Percentiles rank a stretch among this genome's conserved stretches.
Conservation (phyloP, 2,113 vertebrate species). For the Leptobrachium ailaonicum region DNA sequence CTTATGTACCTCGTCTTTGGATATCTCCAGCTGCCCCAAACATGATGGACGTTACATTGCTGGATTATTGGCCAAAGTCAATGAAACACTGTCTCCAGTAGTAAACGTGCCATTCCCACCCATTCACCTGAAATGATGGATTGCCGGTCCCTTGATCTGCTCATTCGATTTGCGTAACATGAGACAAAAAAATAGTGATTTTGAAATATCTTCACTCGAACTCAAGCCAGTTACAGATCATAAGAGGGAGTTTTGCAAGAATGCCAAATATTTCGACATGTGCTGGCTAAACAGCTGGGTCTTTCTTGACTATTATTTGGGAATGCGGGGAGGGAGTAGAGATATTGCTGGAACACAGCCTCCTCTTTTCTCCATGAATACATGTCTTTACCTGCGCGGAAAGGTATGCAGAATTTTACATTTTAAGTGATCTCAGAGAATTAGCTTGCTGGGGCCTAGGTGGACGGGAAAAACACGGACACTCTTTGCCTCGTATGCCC, state of each 20-base stretch:
- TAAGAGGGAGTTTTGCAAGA: constrained; percentile 7
- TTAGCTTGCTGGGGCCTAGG: not conserved
- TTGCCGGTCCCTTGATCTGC: not conserved
- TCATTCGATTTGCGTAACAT: constrained; percentile 35
- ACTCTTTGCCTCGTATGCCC: no score
- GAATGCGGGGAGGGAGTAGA: constrained; percentile 14
- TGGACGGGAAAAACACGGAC: no score
- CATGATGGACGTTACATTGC: no score
- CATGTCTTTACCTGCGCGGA: constrained; percentile 38
- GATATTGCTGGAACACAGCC: constrained; percentile 18
- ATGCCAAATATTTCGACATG: constrained; percentile 44
- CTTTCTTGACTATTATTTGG: constrained; percentile 37
- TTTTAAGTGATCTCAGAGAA: not conserved
- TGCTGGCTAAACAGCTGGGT: constrained; percentile 44
- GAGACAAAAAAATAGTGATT: constrained; percentile 23
- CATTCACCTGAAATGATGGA: constrained; percentile 22
- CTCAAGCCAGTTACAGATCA: constrained; percentile 1
- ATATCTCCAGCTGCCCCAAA: no score
- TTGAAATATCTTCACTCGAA: constrained; percentile 25
- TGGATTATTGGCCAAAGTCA: no score
- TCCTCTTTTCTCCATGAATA: constrained; percentile 35
- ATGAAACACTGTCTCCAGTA: no score
- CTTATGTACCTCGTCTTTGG: no score
- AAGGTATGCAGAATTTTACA: constrained; percentile 24
- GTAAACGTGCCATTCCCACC: not conserved